Base-by-base conservation (phyloP, 2,113 vertebrate species). In the Xiphophorus couchianus region DNA sequence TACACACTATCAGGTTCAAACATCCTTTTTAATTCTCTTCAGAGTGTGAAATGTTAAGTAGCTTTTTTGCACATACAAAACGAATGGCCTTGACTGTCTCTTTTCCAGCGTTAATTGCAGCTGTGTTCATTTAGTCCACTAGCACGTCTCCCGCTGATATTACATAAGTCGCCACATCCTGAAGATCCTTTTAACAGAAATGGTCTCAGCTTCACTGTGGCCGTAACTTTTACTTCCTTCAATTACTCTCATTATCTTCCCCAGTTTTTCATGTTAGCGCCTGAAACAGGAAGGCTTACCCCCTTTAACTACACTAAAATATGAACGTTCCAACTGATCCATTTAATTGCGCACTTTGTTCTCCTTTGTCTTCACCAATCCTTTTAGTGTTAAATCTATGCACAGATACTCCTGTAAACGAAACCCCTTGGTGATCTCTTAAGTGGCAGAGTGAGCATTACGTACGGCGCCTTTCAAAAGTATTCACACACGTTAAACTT, bases 371-470 rank as follows among this genome's bases (percentile, higher is more conserved):
- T 58, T 62, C 37, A 30, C 42, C 30, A 30, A 51, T 81, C 37
- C 8, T 54, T 84, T 48, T 78, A 66, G 58, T 60, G 27, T 78
- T 39, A 70, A 77, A 86, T 76, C 87, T 88, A 85, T 86, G 80
- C 89, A 89, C 68, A 64, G 28, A 62, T n/a, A 9, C 54, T 29
- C 48, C 31, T 39, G 39, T 73, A 54, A 74, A 77, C 31, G 35
- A 80, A 42, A 70, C 33, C 64, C 12, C 14, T 10, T 48, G 70
- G 62, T 54, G 19, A 54, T 5, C 14, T 64, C 29, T 64, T 1
- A 63, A 67, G 74, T 74, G 11, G 9, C 10, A 44, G 67, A 65
- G 68, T 35, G 29, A 77, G 51, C 35, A 25, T 30, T 3, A 30
- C 72, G 35, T 31, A 15, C 75, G 31, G 42, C 27, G 51, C 37